Percentiles rank a stretch among this genome's conserved stretches.
phyloP scores from a whole-genome alignment of 2,113 vertebrate genomes.

The Lophochroa leadbeateri region DNA sequence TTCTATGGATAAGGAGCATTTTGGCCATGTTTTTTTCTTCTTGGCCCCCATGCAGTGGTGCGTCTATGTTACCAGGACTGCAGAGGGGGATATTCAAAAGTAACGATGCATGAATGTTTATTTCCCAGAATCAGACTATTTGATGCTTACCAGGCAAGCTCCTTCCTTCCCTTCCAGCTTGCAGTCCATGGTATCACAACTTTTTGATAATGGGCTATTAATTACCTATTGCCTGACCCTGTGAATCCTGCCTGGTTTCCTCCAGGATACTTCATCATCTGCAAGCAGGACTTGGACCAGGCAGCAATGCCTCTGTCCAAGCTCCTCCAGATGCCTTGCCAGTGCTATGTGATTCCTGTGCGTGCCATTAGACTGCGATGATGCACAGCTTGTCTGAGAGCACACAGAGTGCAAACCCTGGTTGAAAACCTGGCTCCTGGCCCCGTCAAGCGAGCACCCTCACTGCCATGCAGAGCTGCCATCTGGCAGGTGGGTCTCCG shows the following conservation, averaged over 20 bases:
- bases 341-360: background rate
- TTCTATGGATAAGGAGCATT: background rate
- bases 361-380: background rate
- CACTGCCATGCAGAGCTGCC: background rate
- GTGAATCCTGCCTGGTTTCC: background rate
- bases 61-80: background rate
- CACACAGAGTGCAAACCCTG: background rate
- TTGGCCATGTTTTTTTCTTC: background rate
- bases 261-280: background rate
- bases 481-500: background rate
- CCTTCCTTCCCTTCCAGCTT: background rate
- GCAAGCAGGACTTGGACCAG: constrained; percentile 9
- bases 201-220: constrained; percentile 22
- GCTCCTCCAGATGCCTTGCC: constrained; percentile 8
- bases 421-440: background rate
- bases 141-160: background rate
- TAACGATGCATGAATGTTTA: accelerated
- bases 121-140: background rate
- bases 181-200: background rate
- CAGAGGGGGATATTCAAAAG: background rate
- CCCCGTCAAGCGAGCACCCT: accelerated
- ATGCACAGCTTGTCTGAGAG: background rate
- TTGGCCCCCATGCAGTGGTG: background rate
- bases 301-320: background rate
- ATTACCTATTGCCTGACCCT: background rate